These are phyloP conservation scores for Tautogolabrus adspersus DNA, from an alignment of 2,113 vertebrate genomes.

Conservation along the genomic window DNA sequence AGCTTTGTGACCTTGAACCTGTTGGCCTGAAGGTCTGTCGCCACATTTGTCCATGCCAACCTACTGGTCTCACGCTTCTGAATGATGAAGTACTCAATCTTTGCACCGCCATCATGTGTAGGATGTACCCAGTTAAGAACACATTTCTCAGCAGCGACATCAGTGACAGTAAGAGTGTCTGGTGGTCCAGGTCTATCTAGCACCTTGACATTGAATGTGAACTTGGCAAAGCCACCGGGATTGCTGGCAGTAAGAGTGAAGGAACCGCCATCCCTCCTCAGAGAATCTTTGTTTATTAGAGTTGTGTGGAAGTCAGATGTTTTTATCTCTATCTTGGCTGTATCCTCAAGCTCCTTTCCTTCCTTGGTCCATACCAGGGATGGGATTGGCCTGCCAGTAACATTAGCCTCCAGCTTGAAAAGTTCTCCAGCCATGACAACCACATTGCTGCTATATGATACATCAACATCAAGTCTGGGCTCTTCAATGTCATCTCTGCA, in stretches of 20 bases:
- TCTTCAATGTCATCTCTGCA: conserved; percentile 97
- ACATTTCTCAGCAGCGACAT: conserved; percentile 95
- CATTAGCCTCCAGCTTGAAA: conserved; percentile 93
- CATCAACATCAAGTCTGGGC: conserved; percentile 92
- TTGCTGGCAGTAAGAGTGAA: conserved; percentile 94
- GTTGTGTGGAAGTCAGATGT: conserved; percentile 91
- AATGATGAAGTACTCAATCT: conserved; percentile 95
- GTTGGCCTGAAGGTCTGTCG: conserved; percentile 92
- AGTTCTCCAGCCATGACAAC: conserved; percentile 94
- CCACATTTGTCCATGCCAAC: conserved; percentile 96
- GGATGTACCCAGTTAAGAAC: conserved; percentile 95
- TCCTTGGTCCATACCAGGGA: conserved; percentile 95
- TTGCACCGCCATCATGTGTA: conserved; percentile 94
- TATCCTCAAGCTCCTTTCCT: conserved; percentile 93
- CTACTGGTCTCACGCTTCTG: conserved; percentile 98
- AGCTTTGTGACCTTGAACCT: conserved; percentile 97
- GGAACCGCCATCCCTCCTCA: conserved; percentile 91
- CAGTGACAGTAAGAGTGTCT: conserved; percentile 90
- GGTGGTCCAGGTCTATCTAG: conserved; percentile 97
- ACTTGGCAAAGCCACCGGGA: conserved; percentile 96
- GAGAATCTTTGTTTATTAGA: conserved; percentile 92
- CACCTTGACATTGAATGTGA: conserved; percentile 95
- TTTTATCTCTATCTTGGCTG: conserved; percentile 94
- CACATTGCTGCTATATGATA: conserved; percentile 90
- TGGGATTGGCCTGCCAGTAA: conserved; percentile 92